Percentiles rank a stretch among this genome's conserved stretches.
phyloP scores from a whole-genome alignment of 2,888 invertebrate genomes.

The Plebejus anna region DNA sequence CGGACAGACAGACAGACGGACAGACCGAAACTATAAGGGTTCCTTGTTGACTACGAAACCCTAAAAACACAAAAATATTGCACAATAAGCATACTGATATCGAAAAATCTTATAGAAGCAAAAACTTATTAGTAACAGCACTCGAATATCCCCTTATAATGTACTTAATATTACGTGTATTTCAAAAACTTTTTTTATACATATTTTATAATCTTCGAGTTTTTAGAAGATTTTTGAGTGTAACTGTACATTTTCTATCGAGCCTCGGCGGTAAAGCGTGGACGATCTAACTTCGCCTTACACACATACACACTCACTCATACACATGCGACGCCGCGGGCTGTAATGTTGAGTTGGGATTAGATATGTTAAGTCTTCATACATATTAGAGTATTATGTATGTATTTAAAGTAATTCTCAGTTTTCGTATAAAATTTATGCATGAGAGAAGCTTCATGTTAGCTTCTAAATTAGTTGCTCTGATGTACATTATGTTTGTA shows the following conservation, averaged over 20 bases:
- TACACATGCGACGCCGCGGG: slow-evolving; percentile 55
- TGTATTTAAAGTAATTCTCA: slow-evolving; percentile 28
- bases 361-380: slow-evolving; percentile 55
- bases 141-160: background rate
- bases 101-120: background rate
- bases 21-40: too few relatives aligned
- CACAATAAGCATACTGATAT: background rate
- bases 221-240: slow-evolving; percentile 36
- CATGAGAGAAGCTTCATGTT: slow-evolving; percentile 8
- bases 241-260: slow-evolving; percentile 67
- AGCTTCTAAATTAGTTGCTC: background rate
- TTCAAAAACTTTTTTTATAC: too few relatives aligned
- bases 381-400: slow-evolving; percentile 36
- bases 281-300: slow-evolving; percentile 79
- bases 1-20: too few relatives aligned
- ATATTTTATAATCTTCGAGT: background rate
- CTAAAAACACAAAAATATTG: background rate
- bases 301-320: slow-evolving; percentile 53
- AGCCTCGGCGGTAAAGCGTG: slow-evolving; percentile 78
- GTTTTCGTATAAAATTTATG: slow-evolving; percentile 25
- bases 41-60: too few relatives aligned
- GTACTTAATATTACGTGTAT: background rate
- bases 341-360: slow-evolving; percentile 61
- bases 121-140: too few relatives aligned
- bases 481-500: slow-evolving; percentile 6